Percentiles rank a stretch among this genome's conserved stretches.
These are phyloP conservation scores for Callinectes sapidus DNA, from an alignment of 2,888 invertebrate species.

Conservation along the genomic window DNA sequence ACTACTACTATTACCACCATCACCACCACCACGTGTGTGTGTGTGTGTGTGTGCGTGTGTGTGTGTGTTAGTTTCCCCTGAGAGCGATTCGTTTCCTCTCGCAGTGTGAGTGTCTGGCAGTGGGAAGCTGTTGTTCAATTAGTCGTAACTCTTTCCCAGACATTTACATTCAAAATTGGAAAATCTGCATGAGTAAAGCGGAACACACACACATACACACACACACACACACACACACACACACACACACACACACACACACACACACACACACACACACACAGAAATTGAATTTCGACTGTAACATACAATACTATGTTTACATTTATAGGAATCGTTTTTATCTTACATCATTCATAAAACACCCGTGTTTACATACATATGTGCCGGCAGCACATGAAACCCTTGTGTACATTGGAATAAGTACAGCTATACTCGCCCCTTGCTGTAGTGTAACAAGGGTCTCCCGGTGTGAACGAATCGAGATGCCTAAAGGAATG, in stretches of 20 bases:
- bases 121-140: neutral
- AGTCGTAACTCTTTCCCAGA: neutral
- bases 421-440: too few relatives aligned
- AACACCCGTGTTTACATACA: neutral
- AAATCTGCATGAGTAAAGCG: neutral
- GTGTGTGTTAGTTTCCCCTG: neutral
- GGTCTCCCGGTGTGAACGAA: neutral
- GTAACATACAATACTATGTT: neutral
- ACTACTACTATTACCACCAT: too few relatives aligned
- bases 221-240: conserved; percentile 20
- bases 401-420: neutral
- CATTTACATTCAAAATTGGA: neutral
- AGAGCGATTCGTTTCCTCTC: neutral
- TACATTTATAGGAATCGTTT: neutral
- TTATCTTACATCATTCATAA: neutral
- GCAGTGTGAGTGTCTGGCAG: neutral
- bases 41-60: neutral
- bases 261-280: neutral
- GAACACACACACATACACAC: conserved; percentile 7
- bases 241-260: conserved; percentile 2
- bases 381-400: neutral
- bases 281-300: neutral
- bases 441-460: neutral
- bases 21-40: too few relatives aligned
- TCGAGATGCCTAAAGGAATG: neutral